Conservation (phyloP, 2,113 vertebrate genomes). For the Australoheros scitulus region DNA sequence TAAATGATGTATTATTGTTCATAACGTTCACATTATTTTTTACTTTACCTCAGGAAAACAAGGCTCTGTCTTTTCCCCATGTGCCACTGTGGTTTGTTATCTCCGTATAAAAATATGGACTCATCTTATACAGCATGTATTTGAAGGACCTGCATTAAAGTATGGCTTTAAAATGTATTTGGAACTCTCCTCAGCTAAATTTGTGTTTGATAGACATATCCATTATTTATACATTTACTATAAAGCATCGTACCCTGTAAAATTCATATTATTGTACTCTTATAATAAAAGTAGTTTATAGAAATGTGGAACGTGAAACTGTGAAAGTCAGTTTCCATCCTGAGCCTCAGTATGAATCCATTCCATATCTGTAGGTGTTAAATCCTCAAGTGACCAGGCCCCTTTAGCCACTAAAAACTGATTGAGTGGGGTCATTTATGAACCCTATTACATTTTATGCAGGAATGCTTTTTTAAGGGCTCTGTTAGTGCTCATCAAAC, state of each 20-base stretch:
- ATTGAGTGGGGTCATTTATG: background rate
- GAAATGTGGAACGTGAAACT: constrained; percentile 17
- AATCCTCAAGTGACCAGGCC: background rate
- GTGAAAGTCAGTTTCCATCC: background rate
- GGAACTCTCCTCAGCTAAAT: background rate
- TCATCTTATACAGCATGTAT: background rate
- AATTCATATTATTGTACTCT: background rate
- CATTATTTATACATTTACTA: background rate
- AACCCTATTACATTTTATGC: background rate
- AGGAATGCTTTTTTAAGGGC: background rate
- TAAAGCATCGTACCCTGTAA: background rate
- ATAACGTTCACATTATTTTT: background rate
- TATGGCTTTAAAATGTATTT: constrained; percentile 37
- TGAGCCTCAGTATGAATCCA: background rate
- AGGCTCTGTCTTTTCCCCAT: background rate
- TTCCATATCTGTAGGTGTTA: background rate
- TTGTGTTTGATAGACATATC: background rate
- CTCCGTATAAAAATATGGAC: background rate
- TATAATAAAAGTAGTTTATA: background rate
- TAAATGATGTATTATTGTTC: background rate
- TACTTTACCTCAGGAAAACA: background rate
- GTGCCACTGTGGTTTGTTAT: background rate
- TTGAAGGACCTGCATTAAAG: constrained; percentile 30
- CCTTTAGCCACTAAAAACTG: background rate
- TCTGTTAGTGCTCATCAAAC: background rate